Conservation (phyloP, 2,888 invertebrate species). For the Leucozona laternaria region DNA sequence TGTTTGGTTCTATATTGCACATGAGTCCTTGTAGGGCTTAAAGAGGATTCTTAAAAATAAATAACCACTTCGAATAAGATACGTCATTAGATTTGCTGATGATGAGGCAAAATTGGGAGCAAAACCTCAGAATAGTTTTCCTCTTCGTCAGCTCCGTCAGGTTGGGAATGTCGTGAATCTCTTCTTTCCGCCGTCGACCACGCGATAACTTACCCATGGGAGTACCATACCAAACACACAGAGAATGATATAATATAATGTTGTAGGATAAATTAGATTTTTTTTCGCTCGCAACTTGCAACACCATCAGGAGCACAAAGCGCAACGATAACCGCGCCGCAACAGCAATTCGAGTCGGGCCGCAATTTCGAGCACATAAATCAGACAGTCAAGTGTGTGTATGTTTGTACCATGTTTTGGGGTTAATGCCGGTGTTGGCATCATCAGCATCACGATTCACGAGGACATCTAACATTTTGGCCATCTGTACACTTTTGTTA, state of each 20-base stretch:
- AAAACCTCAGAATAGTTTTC: conserved; percentile 43
- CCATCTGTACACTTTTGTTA: conserved; percentile 29
- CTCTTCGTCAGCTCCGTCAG: conserved; percentile 25
- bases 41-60: conserved; percentile 52
- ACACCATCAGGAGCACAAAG: conserved; percentile 51
- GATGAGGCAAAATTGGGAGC: conserved; percentile 45
- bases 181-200: background rate
- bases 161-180: background rate
- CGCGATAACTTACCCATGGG: conserved; percentile 42
- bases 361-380: conserved; percentile 69
- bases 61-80: conserved; percentile 52
- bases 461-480: conserved; percentile 53
- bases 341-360: conserved; percentile 44
- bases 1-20: conserved; percentile 22
- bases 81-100: conserved; percentile 61
- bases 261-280: conserved; percentile 59
- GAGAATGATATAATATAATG: background rate
- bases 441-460: conserved; percentile 37
- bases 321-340: conserved; percentile 48
- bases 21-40: conserved; percentile 29
- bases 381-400: conserved; percentile 61
- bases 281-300: conserved; percentile 14
- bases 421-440: conserved; percentile 54
- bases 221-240: conserved; percentile 19
- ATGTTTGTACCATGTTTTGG: conserved; percentile 45